Percentiles rank a stretch among this genome's conserved stretches.
Evolutionary conservation across 30 jellyfish, hydroid and myxozoan species (phyloP).

Genomic region (Haliclystus octoradiatus): DNA sequence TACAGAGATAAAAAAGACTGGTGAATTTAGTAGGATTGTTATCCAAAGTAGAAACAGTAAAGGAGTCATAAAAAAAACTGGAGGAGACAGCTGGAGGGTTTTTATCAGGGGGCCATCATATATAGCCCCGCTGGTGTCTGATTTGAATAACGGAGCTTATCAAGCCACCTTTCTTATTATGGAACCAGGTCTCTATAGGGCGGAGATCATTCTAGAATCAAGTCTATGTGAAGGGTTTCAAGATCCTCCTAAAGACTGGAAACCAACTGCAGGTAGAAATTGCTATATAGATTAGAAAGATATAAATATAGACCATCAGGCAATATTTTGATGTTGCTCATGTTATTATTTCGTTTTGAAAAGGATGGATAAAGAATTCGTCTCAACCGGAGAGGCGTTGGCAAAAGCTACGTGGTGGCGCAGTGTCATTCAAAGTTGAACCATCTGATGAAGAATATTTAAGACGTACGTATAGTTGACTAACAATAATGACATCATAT

Average conservation of each 20-base stretch:
- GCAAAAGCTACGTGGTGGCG: constrained; percentile 98
- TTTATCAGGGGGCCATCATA: constrained; percentile 66
- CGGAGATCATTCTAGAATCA: constrained; percentile 73
- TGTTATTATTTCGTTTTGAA: too few relatives aligned
- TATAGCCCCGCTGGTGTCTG: constrained; percentile 78
- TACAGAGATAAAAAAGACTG: constrained; percentile 58
- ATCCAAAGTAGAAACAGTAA: constrained; percentile 76
- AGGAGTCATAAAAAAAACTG: constrained; percentile 62
- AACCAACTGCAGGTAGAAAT: neutral
- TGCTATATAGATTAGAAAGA: neutral
- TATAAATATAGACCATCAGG: neutral
- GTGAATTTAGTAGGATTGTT: constrained; percentile 74
- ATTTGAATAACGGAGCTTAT: constrained; percentile 75
- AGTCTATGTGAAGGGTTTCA: constrained; percentile 82
- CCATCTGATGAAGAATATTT: constrained; percentile 24
- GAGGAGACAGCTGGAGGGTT: constrained; percentile 91
- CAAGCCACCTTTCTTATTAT: constrained; percentile 66
- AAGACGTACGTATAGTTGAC: constrained; percentile 54
- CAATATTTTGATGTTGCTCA: too few relatives aligned
- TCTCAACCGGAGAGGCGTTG: constrained; percentile 30
- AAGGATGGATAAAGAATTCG: too few relatives aligned
- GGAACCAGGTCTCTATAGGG: constrained; percentile 89
- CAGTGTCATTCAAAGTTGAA: constrained; percentile 85
- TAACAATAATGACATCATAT: too few relatives aligned
- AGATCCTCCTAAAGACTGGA: constrained; percentile 69